These are phyloP conservation scores for Cyanistes caeruleus DNA, from an alignment of 2,113 vertebrate species.

Conservation along the genomic window DNA sequence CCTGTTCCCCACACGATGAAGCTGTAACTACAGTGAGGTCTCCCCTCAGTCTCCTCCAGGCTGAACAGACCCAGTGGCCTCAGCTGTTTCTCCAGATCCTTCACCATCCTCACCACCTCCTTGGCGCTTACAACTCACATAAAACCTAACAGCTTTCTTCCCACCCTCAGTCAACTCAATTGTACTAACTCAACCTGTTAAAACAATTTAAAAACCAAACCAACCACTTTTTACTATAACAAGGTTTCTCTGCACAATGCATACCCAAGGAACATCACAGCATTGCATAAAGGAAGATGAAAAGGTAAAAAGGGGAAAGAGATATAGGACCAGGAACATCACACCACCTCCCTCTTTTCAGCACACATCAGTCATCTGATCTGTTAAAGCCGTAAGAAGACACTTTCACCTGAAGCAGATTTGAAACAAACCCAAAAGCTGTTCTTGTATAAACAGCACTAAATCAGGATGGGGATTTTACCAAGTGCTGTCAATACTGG, in stretches of 20 bases:
- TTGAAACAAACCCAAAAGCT: background rate
- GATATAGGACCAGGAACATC: background rate
- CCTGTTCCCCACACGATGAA: rapidly evolving
- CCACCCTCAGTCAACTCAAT: background rate
- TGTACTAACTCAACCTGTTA: background rate
- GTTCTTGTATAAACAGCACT: background rate
- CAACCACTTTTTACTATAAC: background rate
- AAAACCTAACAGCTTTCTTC: background rate
- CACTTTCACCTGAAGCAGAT: background rate
- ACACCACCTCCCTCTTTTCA: background rate
- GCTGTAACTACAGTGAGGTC: rapidly evolving
- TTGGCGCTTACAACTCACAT: background rate
- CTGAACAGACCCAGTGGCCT: background rate
- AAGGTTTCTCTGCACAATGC: background rate
- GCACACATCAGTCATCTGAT: background rate
- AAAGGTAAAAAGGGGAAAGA: background rate
- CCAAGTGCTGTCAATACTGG: background rate
- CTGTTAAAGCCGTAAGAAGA: background rate
- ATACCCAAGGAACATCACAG: background rate
- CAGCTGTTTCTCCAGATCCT: background rate
- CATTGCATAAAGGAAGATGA: background rate
- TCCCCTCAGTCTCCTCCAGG: background rate
- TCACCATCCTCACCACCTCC: background rate
- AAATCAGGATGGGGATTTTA: background rate
- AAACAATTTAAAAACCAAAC: background rate